A percentile compares a stretch with the other conserved stretches of the same genome.
Conservation (phyloP, 2,113 vertebrate species). For the Papio anubis region DNA sequence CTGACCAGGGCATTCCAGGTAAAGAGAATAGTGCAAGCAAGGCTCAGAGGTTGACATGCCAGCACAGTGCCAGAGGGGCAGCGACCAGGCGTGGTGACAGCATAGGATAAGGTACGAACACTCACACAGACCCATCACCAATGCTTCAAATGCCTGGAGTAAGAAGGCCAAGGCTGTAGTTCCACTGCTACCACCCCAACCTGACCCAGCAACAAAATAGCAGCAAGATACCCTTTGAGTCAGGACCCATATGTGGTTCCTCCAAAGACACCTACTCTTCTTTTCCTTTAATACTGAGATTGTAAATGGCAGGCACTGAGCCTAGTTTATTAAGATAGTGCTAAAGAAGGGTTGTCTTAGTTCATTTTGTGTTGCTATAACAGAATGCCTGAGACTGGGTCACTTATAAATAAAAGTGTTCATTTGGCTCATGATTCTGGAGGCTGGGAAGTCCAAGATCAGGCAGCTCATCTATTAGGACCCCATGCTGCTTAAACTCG, state of each 20-base stretch:
- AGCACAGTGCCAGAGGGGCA: not conserved
- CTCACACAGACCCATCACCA: not conserved
- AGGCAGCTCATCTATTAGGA: not conserved
- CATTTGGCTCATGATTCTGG: not conserved
- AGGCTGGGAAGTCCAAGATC: not conserved
- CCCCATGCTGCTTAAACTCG: not conserved
- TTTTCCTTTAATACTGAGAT: not conserved
- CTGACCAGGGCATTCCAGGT: not conserved
- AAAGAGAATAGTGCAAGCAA: not conserved
- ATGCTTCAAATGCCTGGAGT: not conserved
- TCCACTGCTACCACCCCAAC: not conserved
- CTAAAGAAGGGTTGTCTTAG: not conserved
- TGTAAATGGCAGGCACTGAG: too few relatives aligned
- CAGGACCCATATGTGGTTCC: not conserved
- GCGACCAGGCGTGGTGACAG: not conserved
- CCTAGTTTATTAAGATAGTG: not conserved
- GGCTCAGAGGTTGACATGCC: not conserved
- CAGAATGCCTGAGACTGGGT: not conserved
- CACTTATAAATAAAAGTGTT: not conserved
- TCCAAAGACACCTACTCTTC: not conserved
- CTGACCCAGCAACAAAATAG: not conserved
- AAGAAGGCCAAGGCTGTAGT: not conserved
- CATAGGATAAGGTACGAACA: not conserved
- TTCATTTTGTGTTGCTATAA: not conserved
- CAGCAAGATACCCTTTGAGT: not conserved